phyloP scores from a whole-genome alignment of 2,113 vertebrate species.

The Andinoacara biseriatus region DNA sequence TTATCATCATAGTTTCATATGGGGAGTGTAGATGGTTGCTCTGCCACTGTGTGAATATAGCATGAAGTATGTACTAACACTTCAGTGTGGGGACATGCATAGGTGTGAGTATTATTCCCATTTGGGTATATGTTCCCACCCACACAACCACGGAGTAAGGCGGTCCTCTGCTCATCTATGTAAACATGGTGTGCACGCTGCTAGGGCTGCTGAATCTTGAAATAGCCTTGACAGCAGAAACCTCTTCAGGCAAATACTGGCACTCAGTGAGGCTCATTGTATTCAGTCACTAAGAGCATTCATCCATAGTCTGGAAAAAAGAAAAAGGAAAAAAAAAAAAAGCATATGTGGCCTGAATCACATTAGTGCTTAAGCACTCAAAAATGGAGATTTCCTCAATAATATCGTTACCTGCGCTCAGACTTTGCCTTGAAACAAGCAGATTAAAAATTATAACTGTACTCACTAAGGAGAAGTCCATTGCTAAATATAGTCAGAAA shows the following conservation, averaged over 20 bases:
- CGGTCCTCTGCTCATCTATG: conserved; percentile 51
- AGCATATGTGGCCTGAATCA: conserved; percentile 6
- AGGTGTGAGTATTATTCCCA: conserved; percentile 34
- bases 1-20: conserved; percentile 1
- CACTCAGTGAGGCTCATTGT: conserved; percentile 64
- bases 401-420: conserved; percentile 16
- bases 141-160: conserved; percentile 40
- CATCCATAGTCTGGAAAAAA: conserved; percentile 40
- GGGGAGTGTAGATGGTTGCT: conserved; percentile 33
- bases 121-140: conserved; percentile 23
- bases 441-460: conserved; percentile 44
- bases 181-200: conserved; percentile 48
- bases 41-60: conserved; percentile 29
- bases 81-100: conserved; percentile 17
- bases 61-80: conserved; percentile 38
- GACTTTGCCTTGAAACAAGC: conserved; percentile 28
- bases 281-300: conserved; percentile 50
- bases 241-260: conserved; percentile 66
- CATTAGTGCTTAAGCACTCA: conserved; percentile 21
- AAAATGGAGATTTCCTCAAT: background rate
- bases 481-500: conserved; percentile 68
- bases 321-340: conserved; percentile 1
- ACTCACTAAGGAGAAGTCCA: conserved; percentile 38
- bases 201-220: conserved; percentile 57
- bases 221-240: conserved; percentile 69